Evolutionary conservation across 1,140 invertebrate species (phyloP).

Genomic region (Dreissena polymorpha): DNA sequence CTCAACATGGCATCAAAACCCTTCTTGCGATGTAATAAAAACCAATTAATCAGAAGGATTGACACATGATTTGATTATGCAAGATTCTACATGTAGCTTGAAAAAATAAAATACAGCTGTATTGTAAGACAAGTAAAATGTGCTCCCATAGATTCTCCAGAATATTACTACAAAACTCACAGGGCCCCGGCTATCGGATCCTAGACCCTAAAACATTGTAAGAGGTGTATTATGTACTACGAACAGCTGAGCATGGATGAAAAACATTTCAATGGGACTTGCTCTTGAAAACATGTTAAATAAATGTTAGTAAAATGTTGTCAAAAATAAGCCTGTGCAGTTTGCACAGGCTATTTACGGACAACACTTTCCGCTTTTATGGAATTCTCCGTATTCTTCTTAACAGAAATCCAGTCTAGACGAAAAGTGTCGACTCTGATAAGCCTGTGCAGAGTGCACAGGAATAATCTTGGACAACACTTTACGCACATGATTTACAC

Average conservation of each 20-base stretch:
- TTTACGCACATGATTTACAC: too few species aligned
- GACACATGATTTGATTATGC: not conserved
- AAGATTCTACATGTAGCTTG: too few species aligned
- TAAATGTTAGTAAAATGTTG: not conserved
- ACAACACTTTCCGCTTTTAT: too few species aligned
- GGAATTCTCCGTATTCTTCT: too few species aligned
- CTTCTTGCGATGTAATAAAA: not conserved
- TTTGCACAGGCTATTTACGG: too few species aligned
- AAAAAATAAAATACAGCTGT: not conserved
- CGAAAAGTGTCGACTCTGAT: too few species aligned
- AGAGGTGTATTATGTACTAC: not conserved
- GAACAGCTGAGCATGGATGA: not conserved
- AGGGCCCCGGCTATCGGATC: slow-evolving; percentile 45
- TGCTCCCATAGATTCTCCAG: not conserved
- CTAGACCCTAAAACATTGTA: slow-evolving; percentile 45
- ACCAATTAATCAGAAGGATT: not conserved
- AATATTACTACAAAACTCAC: slow-evolving; percentile 32
- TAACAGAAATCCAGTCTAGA: too few species aligned
- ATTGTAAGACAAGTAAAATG: too few species aligned
- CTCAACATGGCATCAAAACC: too few species aligned
- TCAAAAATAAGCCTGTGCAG: not conserved
- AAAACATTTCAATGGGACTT: not conserved
- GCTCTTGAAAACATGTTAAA: not conserved
- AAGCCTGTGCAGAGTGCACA: too few species aligned
- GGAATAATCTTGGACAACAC: too few species aligned